Evolutionary conservation across 2,797 vertebrate species (phyloP).

Genomic region (Darevskia mixta): DNA sequence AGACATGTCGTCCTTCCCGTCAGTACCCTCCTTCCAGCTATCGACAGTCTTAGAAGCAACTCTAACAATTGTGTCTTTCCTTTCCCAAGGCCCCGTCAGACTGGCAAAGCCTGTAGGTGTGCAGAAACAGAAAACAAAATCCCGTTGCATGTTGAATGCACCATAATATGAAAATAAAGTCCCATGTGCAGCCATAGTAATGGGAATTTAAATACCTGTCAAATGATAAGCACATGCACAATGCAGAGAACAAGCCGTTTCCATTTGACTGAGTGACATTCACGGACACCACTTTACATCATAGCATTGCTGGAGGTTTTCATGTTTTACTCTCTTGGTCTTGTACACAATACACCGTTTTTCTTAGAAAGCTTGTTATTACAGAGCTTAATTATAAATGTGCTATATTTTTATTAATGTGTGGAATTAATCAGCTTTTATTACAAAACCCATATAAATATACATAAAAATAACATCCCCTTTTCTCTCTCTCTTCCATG

Average conservation of each 20-base stretch:
- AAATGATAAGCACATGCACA: background rate
- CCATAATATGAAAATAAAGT: constrained; percentile 1
- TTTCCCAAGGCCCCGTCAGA: background rate
- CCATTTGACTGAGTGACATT: background rate
- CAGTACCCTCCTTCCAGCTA: too few species aligned
- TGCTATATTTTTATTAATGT: constrained; percentile 44
- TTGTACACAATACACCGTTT: background rate
- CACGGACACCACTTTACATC: background rate
- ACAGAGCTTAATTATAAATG: constrained; percentile 1
- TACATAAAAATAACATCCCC: constrained; percentile 42
- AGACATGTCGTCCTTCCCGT: background rate
- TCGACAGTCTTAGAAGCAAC: background rate
- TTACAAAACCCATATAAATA: constrained; percentile 34
- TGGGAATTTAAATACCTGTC: background rate
- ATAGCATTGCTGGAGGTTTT: background rate
- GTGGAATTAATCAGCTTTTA: constrained; percentile 41
- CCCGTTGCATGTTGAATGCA: background rate
- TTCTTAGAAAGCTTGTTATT: background rate
- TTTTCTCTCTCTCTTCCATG: constrained; percentile 11
- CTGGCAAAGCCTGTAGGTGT: background rate
- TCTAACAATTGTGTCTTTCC: background rate
- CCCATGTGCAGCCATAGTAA: background rate
- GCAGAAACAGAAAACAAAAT: background rate
- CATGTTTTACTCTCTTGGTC: background rate
- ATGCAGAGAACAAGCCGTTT: background rate